phyloP scores from a whole-genome alignment of 2,113 vertebrate genomes.

The Isurus oxyrinchus region DNA sequence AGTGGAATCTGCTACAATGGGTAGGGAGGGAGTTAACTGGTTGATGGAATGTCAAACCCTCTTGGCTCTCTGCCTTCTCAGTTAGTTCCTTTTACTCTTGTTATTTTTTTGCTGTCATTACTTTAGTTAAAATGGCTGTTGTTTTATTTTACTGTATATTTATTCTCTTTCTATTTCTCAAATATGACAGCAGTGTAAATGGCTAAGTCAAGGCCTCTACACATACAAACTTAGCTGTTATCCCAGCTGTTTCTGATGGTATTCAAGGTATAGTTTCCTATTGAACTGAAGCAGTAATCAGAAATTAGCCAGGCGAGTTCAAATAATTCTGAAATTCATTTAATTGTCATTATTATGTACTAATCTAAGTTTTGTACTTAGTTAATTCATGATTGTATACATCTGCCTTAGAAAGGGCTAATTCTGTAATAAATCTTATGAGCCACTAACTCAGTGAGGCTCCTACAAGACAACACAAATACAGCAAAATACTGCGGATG shows the following conservation, averaged over 20 bases:
- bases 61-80: too few relatives aligned
- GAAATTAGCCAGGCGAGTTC: not conserved
- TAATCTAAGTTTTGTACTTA: not conserved
- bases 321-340: not conserved
- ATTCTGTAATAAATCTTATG: not conserved
- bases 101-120: too few relatives aligned
- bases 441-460: not conserved
- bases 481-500: too few relatives aligned
- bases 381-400: not conserved
- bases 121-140: too few relatives aligned
- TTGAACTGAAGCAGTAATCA: too few relatives aligned
- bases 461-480: not conserved
- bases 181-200: not conserved
- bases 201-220: not conserved
- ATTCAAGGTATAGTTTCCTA: too few relatives aligned
- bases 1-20: too few relatives aligned
- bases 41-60: too few relatives aligned
- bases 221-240: not conserved
- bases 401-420: not conserved
- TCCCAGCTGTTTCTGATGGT: not conserved
- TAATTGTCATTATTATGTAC: not conserved
- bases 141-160: not conserved
- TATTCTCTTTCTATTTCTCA: not conserved
- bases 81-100: too few relatives aligned
- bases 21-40: too few relatives aligned